These are phyloP conservation scores for Piprites chloris DNA, from an alignment of 2,113 vertebrate genomes.

Conservation along the genomic window DNA sequence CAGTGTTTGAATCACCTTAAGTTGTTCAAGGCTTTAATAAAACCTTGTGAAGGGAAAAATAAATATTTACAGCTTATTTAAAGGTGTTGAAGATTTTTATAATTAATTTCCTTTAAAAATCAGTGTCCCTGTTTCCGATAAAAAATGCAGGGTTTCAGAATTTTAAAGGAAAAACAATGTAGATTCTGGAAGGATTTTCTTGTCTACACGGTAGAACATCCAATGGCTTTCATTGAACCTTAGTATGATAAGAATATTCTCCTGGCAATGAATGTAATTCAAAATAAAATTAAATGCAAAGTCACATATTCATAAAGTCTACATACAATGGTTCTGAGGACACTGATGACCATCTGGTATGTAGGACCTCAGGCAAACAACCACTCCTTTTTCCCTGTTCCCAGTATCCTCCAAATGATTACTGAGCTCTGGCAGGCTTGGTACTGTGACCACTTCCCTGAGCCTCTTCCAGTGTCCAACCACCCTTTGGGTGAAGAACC, in stretches of 20 bases:
- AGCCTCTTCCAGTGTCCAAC: neutral
- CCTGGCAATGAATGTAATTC: neutral
- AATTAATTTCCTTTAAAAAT: neutral
- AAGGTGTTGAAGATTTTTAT: neutral
- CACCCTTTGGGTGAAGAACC: neutral
- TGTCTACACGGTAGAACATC: neutral
- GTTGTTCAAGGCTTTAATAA: neutral
- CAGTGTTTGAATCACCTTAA: neutral
- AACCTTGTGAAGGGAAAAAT: neutral
- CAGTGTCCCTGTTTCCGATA: neutral
- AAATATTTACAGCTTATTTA: neutral
- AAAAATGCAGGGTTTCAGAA: neutral
- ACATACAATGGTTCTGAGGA: neutral
- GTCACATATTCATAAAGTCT: neutral
- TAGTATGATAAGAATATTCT: neutral
- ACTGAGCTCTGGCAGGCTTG: neutral
- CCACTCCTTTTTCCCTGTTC: neutral
- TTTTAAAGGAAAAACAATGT: neutral
- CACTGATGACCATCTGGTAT: neutral
- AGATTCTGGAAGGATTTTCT: neutral
- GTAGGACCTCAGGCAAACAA: neutral
- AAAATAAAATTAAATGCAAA: neutral
- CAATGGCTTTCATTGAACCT: neutral
- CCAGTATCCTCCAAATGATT: neutral
- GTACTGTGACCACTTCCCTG: neutral